These are phyloP conservation scores for Origma solitaria DNA, from an alignment of 2,113 vertebrate genomes.

Conservation along the genomic window DNA sequence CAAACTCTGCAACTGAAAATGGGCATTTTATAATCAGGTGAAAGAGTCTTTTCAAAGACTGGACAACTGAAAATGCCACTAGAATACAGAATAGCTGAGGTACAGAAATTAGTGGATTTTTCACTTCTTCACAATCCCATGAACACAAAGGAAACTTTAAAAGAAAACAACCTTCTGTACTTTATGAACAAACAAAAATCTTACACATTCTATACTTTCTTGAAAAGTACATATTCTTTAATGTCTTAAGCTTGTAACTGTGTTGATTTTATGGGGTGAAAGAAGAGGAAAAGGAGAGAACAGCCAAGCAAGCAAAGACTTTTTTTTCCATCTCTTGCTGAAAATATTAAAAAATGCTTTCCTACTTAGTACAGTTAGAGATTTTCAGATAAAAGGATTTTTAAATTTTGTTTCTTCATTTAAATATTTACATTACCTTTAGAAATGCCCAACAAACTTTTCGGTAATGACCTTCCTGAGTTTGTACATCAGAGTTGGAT, in stretches of 20 bases:
- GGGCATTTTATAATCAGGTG: not conserved
- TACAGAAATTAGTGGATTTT: not conserved
- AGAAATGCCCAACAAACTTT: constrained; percentile 98
- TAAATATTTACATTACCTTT: constrained; percentile 76
- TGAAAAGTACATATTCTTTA: not conserved
- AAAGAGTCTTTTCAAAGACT: not conserved
- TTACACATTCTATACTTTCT: not conserved
- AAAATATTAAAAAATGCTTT: not conserved
- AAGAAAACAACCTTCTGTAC: not conserved
- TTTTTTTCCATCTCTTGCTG: not conserved
- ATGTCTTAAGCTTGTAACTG: not conserved
- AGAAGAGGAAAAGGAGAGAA: not conserved
- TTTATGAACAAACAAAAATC: not conserved
- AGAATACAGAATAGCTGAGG: not conserved
- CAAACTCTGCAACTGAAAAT: not conserved
- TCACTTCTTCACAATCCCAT: not conserved
- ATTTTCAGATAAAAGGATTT: not conserved
- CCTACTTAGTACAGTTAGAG: not conserved
- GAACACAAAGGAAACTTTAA: not conserved
- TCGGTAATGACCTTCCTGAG: constrained; percentile 79
- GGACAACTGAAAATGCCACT: not conserved
- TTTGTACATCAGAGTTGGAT: constrained; percentile 70
- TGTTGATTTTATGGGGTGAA: not conserved
- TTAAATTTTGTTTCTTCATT: not conserved
- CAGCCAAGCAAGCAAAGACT: not conserved